phyloP scores from a whole-genome alignment of 2,113 vertebrate species.

The Pitta sordida region DNA sequence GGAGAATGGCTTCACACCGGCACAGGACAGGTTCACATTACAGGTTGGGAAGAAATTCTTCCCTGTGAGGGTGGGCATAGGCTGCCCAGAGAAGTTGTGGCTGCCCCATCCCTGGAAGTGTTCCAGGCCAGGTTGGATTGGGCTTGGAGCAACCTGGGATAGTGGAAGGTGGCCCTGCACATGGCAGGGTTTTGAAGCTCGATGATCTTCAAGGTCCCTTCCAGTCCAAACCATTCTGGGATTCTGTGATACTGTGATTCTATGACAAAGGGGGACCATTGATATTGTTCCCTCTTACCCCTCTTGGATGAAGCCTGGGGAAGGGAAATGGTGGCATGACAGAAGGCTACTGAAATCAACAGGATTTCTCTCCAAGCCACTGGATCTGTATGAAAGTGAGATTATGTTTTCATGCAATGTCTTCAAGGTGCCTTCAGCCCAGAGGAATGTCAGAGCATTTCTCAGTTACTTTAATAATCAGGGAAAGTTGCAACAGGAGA shows the following conservation, averaged over 20 bases:
- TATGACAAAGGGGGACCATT: background rate
- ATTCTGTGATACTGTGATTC: background rate
- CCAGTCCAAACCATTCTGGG: background rate
- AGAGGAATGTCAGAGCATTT: background rate
- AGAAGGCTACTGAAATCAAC: background rate
- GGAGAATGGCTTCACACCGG: background rate
- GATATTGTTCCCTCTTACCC: background rate
- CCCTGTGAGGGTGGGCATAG: background rate
- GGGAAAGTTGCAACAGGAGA: background rate
- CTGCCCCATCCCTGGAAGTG: background rate
- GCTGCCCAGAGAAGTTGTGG: background rate
- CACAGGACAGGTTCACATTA: background rate
- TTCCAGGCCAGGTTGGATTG: background rate
- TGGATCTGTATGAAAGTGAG: background rate
- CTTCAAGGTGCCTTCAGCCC: background rate
- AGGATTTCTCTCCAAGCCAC: background rate
- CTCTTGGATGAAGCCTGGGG: rapidly evolving
- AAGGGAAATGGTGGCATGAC: background rate
- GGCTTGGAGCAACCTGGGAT: background rate
- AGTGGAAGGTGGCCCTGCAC: background rate
- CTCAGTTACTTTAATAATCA: background rate
- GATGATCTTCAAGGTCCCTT: background rate
- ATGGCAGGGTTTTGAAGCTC: background rate
- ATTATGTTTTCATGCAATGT: background rate
- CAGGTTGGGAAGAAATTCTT: background rate